A percentile compares a stretch with the other conserved stretches of the same genome.
These are phyloP conservation scores for Bos javanicus DNA, from an alignment of 2,113 vertebrate genomes.

Conservation along the genomic window DNA sequence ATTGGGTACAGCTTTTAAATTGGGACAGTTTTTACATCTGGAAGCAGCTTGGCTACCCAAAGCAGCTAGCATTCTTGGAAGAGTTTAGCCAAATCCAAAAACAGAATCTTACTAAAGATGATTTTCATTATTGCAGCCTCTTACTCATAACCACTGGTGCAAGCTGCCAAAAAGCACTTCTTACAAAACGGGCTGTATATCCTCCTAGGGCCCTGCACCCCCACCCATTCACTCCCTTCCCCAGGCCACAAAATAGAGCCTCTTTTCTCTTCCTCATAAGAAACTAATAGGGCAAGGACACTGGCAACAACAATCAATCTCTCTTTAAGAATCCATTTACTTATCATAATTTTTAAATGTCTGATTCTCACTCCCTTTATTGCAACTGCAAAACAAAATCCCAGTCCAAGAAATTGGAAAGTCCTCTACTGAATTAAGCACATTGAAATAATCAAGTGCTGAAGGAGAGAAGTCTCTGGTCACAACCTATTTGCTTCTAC, in stretches of 20 bases:
- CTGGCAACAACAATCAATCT: background rate
- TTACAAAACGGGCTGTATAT: background rate
- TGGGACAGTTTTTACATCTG: background rate
- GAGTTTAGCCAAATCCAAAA: background rate
- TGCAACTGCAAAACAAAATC: background rate
- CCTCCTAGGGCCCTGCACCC: rapidly evolving
- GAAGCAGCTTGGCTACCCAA: background rate
- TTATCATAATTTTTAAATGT: background rate
- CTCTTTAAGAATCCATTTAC: background rate
- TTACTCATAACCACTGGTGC: background rate
- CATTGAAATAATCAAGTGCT: background rate
- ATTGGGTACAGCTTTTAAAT: background rate
- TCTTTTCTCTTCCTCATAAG: background rate
- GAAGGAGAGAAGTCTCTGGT: background rate
- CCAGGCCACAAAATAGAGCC: background rate
- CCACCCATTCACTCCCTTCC: background rate
- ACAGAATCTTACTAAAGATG: background rate
- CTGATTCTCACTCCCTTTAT: background rate
- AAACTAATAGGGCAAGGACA: background rate
- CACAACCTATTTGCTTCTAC: background rate
- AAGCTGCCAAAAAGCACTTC: background rate
- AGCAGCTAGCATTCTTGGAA: background rate
- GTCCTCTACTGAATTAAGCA: background rate
- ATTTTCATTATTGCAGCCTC: background rate
- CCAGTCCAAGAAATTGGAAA: background rate